phyloP scores from a whole-genome alignment of 1,140 invertebrate species.

The Drosophila subobscura region DNA sequence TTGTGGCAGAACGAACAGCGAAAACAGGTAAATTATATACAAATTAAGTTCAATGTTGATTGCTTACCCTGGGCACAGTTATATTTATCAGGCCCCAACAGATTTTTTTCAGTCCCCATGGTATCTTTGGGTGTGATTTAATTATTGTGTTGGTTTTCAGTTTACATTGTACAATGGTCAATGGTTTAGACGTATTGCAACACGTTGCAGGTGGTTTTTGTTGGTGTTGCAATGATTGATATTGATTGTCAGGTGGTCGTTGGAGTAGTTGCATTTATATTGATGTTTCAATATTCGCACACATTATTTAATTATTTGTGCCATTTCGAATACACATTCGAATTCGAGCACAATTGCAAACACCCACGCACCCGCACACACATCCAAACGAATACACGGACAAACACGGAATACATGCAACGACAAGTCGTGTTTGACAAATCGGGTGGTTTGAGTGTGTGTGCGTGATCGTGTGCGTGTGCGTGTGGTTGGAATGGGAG shows the following conservation, averaged over 20 bases:
- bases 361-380: slow-evolving; percentile 21
- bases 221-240: slow-evolving; percentile 43
- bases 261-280: slow-evolving; percentile 20
- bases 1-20: slow-evolving; percentile 41
- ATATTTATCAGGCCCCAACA: slow-evolving; percentile 84
- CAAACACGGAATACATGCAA: slow-evolving; percentile 44
- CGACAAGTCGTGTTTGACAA: slow-evolving; percentile 22
- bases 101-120: slow-evolving; percentile 84
- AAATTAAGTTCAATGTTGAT: slow-evolving; percentile 63
- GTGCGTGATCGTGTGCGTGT: slow-evolving; percentile 1
- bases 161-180: slow-evolving; percentile 54
- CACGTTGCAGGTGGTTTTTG: slow-evolving; percentile 42
- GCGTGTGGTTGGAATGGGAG: slow-evolving; percentile 25
- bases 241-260: slow-evolving; percentile 25
- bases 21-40: slow-evolving; percentile 53
- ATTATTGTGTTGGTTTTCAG: slow-evolving; percentile 37
- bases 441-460: slow-evolving; percentile 21
- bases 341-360: slow-evolving; percentile 9
- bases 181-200: slow-evolving; percentile 23
- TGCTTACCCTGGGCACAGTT: slow-evolving; percentile 84
- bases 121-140: slow-evolving; percentile 83
- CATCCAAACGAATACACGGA: slow-evolving; percentile 26
- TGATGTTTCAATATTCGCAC: slow-evolving; percentile 36
- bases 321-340: slow-evolving; percentile 21
- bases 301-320: slow-evolving; percentile 39